phyloP scores from a whole-genome alignment of 2,113 vertebrate genomes.

The Phalacrocorax brasilianus region DNA sequence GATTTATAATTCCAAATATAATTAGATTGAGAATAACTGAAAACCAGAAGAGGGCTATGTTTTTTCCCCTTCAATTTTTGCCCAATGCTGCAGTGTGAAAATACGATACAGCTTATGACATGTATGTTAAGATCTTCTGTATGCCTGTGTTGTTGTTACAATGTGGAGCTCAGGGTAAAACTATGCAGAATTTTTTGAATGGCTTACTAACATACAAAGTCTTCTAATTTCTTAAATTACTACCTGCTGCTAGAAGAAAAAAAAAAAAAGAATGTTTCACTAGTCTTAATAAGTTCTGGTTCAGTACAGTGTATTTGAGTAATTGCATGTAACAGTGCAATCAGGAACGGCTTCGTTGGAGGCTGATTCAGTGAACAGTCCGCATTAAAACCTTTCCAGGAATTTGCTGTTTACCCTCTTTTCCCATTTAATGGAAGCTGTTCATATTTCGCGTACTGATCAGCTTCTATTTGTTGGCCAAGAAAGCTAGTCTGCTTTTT shows the following conservation, averaged over 20 bases:
- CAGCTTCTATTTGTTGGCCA: neutral
- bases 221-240: neutral
- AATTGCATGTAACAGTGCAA: neutral
- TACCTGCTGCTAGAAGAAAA: neutral
- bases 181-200: neutral
- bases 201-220: neutral
- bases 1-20: neutral
- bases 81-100: neutral
- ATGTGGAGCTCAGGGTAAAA: neutral
- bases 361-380: neutral
- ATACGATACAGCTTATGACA: neutral
- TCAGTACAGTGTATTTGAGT: neutral
- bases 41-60: neutral
- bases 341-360: neutral
- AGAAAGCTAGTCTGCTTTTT: neutral
- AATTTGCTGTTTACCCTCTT: neutral
- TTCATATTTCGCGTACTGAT: neutral
- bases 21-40: neutral
- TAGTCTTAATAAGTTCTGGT: neutral
- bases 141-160: neutral
- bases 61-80: slow-evolving; percentile 5
- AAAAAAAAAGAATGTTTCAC: neutral
- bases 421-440: neutral
- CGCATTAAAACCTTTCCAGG: neutral
- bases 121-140: neutral